Evolutionary conservation across 2,888 invertebrate species (phyloP), one percentile per base, ranked within the genome.

Genomic region (Drosophila setosimentum): DNA sequence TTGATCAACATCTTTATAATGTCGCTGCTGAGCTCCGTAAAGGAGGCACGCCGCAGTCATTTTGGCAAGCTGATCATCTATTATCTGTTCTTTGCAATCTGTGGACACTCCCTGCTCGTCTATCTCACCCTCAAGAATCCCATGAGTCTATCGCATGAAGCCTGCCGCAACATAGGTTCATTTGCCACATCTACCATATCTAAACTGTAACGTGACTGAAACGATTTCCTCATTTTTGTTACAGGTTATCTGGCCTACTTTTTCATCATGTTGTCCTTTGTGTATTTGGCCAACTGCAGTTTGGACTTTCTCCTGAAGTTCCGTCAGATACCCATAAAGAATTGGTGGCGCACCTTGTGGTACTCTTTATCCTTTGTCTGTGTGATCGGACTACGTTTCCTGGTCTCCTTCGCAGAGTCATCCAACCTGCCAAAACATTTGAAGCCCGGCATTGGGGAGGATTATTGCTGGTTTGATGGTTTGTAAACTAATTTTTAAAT

Each of bases 391-490:
- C 60, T 91, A 18, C 73, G 87, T 2, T 91, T 88, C 61, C 29
- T 87, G 5, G 74, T 88, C 1, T 83, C 83, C 61, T 90, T 83
- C 32, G 88, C 84, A 1, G 91, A 91, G 73, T 91, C 91, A 63
- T 90, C 91, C 0, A 78, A 73, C 35, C 33, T 92, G 27, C 76
- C 80, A 6, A 85, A 88, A 24, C 77, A 89, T 49, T 69, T 80
- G 1, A 91, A 91, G 59, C 91, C 91, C 0, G 91, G 91, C n/a
- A 91, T 91, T 68, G 91, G 91, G 6, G 89, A 88, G 58, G 88
- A 89, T 35, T 91, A 88, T 33, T 91, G 91, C 70, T 91, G 91
- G 91, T 91, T 91, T 29, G 92, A 91, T 68, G 85, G 91, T 90
- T 40, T 35, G 76, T 21, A 42, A 42, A 21, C 42, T 0, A 42